These are phyloP conservation scores for Lasioglossum vierecki DNA, from an alignment of 2,888 invertebrate species.

Conservation along the genomic window DNA sequence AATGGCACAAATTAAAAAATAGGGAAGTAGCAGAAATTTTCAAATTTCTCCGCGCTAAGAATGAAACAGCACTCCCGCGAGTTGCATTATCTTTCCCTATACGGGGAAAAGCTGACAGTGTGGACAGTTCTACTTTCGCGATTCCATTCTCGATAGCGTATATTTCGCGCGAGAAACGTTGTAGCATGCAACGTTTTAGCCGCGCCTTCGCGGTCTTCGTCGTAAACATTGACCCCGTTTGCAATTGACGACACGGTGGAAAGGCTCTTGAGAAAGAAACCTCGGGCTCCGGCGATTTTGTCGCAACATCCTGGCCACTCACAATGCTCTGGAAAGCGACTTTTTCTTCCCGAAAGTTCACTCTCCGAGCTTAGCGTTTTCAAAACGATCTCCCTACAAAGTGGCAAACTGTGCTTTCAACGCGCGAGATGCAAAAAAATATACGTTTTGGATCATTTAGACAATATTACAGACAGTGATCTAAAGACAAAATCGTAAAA, in stretches of 20 bases:
- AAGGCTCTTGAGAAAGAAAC: slow-evolving; percentile 56
- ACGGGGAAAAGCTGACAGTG: background rate
- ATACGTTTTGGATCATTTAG: background rate
- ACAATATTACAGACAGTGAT: background rate
- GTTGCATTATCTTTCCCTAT: background rate
- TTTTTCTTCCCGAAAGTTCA: background rate
- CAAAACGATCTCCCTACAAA: background rate
- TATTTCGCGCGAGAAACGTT: background rate
- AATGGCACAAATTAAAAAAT: background rate
- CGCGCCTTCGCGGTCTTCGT: slow-evolving; percentile 23
- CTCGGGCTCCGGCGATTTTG: slow-evolving; percentile 52
- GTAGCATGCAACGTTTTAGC: slow-evolving; percentile 6
- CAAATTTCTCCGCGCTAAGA: background rate
- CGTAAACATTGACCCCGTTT: slow-evolving; percentile 60
- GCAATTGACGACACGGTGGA: slow-evolving; percentile 55
- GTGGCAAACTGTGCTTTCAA: background rate
- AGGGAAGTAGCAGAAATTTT: background rate
- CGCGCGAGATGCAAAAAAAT: background rate
- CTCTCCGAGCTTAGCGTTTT: background rate
- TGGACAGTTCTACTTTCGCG: background rate
- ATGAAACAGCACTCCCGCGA: background rate
- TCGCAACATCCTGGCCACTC: slow-evolving; percentile 62
- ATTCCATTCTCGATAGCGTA: background rate
- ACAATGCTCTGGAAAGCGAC: background rate
- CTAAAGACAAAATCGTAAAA: background rate